Percentiles rank a stretch among this genome's conserved stretches.
Conservation (phyloP, 2,113 vertebrate genomes). For the Theropithecus gelada region DNA sequence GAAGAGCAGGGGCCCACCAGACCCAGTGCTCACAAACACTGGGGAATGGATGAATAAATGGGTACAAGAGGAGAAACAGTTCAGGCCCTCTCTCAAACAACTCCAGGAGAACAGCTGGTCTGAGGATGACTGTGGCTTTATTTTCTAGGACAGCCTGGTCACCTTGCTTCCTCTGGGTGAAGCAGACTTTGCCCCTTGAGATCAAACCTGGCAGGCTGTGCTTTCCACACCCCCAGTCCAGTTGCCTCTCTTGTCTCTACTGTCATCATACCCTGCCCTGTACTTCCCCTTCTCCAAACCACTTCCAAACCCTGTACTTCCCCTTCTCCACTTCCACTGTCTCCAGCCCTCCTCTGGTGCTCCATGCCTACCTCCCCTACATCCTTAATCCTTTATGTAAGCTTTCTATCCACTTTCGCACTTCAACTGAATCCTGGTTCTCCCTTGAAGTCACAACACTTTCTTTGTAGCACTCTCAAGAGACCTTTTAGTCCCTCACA, state of each 20-base stretch:
- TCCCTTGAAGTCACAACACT: background rate
- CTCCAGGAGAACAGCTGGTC: background rate
- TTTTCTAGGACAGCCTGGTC: background rate
- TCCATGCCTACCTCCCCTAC: background rate
- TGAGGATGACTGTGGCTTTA: background rate
- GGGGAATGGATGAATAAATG: background rate
- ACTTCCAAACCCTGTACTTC: background rate
- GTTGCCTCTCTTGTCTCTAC: accelerated
- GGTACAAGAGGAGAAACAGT: accelerated
- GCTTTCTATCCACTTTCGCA: background rate
- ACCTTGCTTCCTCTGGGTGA: background rate
- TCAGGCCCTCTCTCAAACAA: background rate
- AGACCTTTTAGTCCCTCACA: accelerated
- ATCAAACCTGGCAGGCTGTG: too few relatives aligned
- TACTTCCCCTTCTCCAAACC: background rate
- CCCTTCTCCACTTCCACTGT: too few relatives aligned
- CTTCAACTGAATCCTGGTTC: background rate
- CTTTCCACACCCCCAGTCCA: background rate
- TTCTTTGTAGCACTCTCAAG: background rate
- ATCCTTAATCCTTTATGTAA: background rate
- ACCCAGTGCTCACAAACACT: background rate
- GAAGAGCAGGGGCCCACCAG: background rate
- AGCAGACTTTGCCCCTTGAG: background rate
- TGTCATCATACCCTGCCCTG: background rate
- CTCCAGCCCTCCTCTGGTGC: background rate